Evolutionary conservation across 2,113 vertebrate species (phyloP), one percentile per base, ranked within the genome.

Genomic region (Thalassarche chlororhynchos): DNA sequence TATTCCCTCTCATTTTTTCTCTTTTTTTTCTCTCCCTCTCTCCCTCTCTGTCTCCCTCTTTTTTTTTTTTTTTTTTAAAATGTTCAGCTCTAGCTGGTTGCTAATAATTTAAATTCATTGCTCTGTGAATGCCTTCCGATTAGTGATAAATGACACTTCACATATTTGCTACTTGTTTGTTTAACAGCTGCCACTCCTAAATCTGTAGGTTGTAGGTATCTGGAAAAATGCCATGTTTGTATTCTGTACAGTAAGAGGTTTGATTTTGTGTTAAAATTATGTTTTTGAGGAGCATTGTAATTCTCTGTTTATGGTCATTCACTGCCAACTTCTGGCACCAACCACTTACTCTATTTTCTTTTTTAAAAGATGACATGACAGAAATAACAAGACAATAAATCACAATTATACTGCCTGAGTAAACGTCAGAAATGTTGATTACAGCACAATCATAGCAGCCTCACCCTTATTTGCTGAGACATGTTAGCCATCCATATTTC

Each of bases 381-480:
- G 65, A 95, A 94, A 94, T 79, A 91, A 82, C 24, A 93, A 87
- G 74, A 85, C n/a, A 95, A 94, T 93, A 95, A 91, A 87, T 97
- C 84, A 83, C 65, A 94, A 83, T 94, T 97, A 94, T 52, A 52
- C 14, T 83, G 61, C 52, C 70, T 68, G 87, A 91, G 28, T 89
- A 94, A 95, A 82, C 49, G 52, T 82, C 57, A 89, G 46, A 90
- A 90, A 85, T 76, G 49, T 79, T 91, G 89, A 91, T 95, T 87
- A 44, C 31, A 85, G 25, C 52, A 72, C 57, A 44, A 11, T 34
- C 23, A 57, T 72, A 68, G 8, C n/a, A 91, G n/a, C 28, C 28
- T 76, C 34, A 29, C 89, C 31, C 16, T 82, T 84, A 68, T 81
- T 93, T 87, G 19, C 29, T 82, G 81, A 68, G 42, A 60, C 5